Conservation (phyloP, 2,113 vertebrate species). For the Eulemur rufifrons region DNA sequence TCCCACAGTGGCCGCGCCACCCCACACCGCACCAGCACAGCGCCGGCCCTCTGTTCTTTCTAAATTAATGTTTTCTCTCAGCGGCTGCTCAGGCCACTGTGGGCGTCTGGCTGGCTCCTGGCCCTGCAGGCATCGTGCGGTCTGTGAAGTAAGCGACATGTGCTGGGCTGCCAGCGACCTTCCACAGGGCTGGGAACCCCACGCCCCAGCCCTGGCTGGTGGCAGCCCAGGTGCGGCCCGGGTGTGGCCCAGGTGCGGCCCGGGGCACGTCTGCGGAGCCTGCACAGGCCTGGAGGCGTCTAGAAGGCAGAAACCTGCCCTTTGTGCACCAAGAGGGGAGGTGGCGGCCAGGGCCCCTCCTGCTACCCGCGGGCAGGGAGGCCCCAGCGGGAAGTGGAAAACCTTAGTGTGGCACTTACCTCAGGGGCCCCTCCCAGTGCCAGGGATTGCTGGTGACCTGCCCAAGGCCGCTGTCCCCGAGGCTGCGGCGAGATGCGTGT, state of each 20-base stretch:
- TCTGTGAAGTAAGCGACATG: neutral
- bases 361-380: neutral
- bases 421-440: neutral
- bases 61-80: neutral
- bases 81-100: neutral
- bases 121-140: neutral
- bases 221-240: neutral
- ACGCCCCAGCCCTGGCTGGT: neutral
- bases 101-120: neutral
- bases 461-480: neutral
- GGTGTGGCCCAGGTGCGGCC: neutral
- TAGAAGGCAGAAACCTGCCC: neutral
- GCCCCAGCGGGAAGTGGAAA: neutral
- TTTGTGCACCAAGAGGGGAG: no score
- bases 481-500: neutral
- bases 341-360: neutral
- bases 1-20: neutral
- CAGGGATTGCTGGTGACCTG: neutral
- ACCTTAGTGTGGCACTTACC: conserved; percentile 13
- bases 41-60: neutral
- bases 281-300: neutral
- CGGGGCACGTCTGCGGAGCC: neutral
- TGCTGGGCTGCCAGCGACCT: neutral
- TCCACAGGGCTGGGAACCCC: neutral
- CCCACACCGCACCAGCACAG: neutral